phyloP scores from a whole-genome alignment of 2,888 invertebrate species.

The Acrobasis repandana region DNA sequence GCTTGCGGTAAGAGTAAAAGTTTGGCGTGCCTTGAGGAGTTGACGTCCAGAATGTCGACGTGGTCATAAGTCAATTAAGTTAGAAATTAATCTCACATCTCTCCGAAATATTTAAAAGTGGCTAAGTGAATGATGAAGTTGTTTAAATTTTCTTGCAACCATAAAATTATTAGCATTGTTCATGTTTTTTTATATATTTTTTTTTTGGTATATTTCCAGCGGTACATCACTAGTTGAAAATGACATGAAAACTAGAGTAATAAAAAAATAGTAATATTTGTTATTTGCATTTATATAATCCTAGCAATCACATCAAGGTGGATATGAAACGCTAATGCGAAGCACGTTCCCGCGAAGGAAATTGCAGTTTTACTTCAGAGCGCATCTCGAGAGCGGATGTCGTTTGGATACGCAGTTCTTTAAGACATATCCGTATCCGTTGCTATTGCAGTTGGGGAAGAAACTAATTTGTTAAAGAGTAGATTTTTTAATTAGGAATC shows the following conservation, averaged over 20 bases:
- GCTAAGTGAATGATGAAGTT: not conserved
- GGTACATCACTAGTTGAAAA: too few species aligned
- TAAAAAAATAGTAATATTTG: too few species aligned
- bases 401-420: slow-evolving; percentile 8
- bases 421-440: slow-evolving; percentile 20
- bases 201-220: too few species aligned
- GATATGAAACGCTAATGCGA: not conserved
- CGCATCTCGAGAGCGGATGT: slow-evolving; percentile 22
- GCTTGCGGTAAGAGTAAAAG: slow-evolving; percentile 15
- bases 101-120: not conserved
- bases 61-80: slow-evolving; percentile 8
- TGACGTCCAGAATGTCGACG: slow-evolving; percentile 1
- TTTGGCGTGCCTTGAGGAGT: not conserved
- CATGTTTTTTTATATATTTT: too few species aligned
- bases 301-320: not conserved
- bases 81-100: not conserved
- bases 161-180: too few species aligned
- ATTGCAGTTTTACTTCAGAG: slow-evolving; percentile 27
- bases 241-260: too few species aligned
- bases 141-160: too few species aligned
- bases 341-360: slow-evolving; percentile 21
- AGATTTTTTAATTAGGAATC: too few species aligned
- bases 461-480: not conserved
- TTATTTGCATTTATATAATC: not conserved
- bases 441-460: not conserved